Base-by-base conservation (phyloP, 2,113 vertebrate genomes). In the Chamaea fasciata region DNA sequence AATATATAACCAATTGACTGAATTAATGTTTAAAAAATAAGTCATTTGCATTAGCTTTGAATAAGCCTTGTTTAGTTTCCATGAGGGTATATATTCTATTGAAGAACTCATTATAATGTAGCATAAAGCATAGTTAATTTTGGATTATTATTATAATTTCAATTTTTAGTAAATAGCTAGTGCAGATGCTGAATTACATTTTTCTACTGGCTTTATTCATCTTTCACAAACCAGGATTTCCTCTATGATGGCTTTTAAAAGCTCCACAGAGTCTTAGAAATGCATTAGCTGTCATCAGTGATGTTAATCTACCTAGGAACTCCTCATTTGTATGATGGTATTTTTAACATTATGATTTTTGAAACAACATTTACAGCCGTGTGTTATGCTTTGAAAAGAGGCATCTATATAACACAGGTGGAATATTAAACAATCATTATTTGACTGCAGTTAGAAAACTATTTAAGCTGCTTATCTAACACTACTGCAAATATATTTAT, bases 61-160 rank as follows among this genome's bases (percentile, higher is more conserved):
- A 80, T 95, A 97, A 97, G 88, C 91, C 93, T 96, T 97, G 84
- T 93, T 98, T 97, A 97, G 95, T 92, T 97, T 97, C 95, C 91
- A 92, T 87, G 91, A 97, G 91, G 80, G 95, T 96, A 96, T 92
- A 95, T 83, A 93, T 94, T 97, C 97, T 97, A 97, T 98, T 97
- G 96, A 97, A 98, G 97, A 97, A 84, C 83, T 97, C 90, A 97
- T 98, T 97, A 96, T 79, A 97, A 96, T 79, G 67, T 93, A 96
- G 94, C 94, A 97, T 73, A 89, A 89, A 24, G 94, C 64, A 87
- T 96, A 98, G 98, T 98, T 98, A 98, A 98, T 97, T 98, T 95
- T 96, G 87, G 77, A 91, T 95, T 95, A 93, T 95, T 97, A 85
- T 90, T 94, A 93, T 30, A 9, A 30, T 55, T 21, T 70, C 41